Percentiles rank a stretch among this genome's conserved stretches.
Evolutionary conservation across 2,797 vertebrate genomes (phyloP).

Genomic region (Alosa sapidissima): DNA sequence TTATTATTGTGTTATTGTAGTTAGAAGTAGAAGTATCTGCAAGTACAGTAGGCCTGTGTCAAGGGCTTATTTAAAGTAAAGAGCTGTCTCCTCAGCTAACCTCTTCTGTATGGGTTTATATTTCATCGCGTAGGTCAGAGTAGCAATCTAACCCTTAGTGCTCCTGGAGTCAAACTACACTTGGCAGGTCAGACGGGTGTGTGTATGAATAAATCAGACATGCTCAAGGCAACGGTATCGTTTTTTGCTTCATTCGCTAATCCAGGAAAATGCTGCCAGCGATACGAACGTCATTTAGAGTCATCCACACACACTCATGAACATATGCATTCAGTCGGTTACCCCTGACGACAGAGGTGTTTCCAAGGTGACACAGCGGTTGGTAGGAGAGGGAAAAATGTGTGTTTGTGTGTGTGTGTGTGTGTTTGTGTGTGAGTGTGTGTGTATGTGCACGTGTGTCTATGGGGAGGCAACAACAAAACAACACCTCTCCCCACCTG

Average conservation of each 20-base stretch:
- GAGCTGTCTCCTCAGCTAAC: background rate
- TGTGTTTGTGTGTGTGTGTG: background rate
- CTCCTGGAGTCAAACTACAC: background rate
- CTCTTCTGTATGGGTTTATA: background rate
- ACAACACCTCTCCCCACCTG: background rate
- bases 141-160: background rate
- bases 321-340: background rate
- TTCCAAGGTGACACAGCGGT: constrained; percentile 31
- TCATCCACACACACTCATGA: background rate
- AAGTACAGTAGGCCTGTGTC: too few relatives aligned
- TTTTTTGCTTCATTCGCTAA: background rate
- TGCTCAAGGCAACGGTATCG: background rate
- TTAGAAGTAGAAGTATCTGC: too few relatives aligned
- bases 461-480: background rate
- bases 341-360: constrained; percentile 25
- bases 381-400: background rate
- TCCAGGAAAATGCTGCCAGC: background rate
- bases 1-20: too few relatives aligned
- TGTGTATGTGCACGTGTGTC: background rate
- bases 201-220: background rate
- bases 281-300: background rate
- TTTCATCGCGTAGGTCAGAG: background rate
- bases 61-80: too few relatives aligned
- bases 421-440: background rate
- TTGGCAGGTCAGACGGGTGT: background rate